These are phyloP conservation scores for Helarctos malayanus DNA, from an alignment of 2,797 vertebrate genomes.

Conservation along the genomic window DNA sequence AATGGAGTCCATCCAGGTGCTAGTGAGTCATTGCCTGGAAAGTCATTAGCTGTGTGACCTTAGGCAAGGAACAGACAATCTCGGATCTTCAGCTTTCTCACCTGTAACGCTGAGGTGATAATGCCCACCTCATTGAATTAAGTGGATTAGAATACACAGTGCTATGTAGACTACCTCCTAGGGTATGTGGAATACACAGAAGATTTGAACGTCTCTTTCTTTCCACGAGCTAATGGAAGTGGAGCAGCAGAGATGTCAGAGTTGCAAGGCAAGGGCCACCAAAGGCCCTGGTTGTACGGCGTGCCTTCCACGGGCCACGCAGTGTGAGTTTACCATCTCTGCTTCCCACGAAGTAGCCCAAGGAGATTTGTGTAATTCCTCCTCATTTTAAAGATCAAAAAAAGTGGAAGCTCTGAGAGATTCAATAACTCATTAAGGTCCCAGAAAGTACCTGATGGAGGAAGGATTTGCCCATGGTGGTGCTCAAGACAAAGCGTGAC, in stretches of 20 bases:
- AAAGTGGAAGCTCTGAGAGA: not conserved
- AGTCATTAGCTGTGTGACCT: not conserved
- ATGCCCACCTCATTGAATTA: not conserved
- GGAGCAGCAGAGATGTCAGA: too few relatives aligned
- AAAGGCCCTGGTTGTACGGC: not conserved
- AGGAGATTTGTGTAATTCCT: not conserved
- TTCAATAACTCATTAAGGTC: not conserved
- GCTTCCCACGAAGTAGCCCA: not conserved
- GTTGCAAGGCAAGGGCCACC: not conserved
- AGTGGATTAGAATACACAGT: not conserved
- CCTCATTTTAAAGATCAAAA: not conserved
- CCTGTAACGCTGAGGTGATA: not conserved
- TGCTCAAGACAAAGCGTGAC: not conserved
- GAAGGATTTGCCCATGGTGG: not conserved
- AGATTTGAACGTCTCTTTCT: too few relatives aligned
- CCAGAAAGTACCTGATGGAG: not conserved
- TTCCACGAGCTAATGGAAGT: not conserved
- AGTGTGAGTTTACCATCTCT: not conserved
- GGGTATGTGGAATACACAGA: not conserved
- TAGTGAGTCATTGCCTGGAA: not conserved
- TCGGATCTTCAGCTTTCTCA: not conserved
- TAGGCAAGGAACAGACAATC: not conserved
- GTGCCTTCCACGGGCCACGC: not conserved
- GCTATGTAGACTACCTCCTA: not conserved
- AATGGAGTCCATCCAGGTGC: not conserved